Evolutionary conservation across 2,888 invertebrate species (phyloP), one percentile per base, ranked within the genome.

Genomic region (Shargacucullia verbasci): DNA sequence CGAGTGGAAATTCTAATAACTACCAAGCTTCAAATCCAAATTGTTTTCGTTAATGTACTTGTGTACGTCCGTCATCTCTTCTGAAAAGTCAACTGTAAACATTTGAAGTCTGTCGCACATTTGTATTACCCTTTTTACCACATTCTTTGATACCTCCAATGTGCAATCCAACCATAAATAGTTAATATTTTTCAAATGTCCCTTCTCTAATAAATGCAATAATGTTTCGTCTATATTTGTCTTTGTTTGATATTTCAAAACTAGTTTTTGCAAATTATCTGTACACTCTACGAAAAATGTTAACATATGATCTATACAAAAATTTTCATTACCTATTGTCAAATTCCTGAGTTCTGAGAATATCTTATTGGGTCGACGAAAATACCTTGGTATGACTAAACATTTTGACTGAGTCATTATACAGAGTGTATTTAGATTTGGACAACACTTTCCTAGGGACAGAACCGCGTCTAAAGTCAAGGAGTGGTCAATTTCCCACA

Each of bases 161-260:
- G 94, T 92, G 70, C 92, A 93, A 68, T 94, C 94, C 69, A 94
- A 81, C 93, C 94, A 94, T 48, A 94, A 77, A 70, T 81, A 83
- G 41, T 77, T 76, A 0, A 94, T 65, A 70, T 88, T 87, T 45
- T 76, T 88, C 34, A 94, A 84, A 78, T 82, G 82, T 57, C 91
- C 91, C 58, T 85, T 90, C 15, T 84, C 77, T 64, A 94, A 70
- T 60, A 93, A 81, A 72, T 86, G 77, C 52, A 86, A 59, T 59
- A 94, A 70, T 0, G 85, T 87, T 1, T 83, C 80, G 54, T 91
- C 92, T 52, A 92, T 81, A 60, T 85, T 87, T n/a, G 83, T 84
- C 71, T 89, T 93, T 0, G 87, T 87, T 71, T 92, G 90, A 81
- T 92, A 94, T 70, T 94, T 93, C 44, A 94, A 78, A 10, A 89